These are phyloP conservation scores for Trematomus bernacchii DNA, from an alignment of 2,797 vertebrate species.

Conservation along the genomic window DNA sequence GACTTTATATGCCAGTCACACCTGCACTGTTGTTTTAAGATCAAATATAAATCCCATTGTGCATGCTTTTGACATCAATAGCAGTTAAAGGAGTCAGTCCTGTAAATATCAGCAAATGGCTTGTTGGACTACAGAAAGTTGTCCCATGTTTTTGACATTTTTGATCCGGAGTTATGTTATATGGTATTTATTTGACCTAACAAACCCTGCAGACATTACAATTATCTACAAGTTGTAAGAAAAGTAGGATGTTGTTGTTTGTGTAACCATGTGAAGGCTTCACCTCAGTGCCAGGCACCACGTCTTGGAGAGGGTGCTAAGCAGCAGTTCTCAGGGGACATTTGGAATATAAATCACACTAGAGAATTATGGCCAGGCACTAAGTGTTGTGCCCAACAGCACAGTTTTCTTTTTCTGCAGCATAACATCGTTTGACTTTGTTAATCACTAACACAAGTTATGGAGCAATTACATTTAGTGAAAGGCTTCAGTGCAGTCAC, in stretches of 20 bases:
- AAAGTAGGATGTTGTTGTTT: conserved; percentile 55
- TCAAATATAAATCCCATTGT: not conserved
- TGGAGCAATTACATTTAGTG: conserved; percentile 1
- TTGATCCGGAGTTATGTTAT: not conserved
- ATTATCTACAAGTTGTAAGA: conserved; percentile 17
- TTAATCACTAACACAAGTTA: not conserved
- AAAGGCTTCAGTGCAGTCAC: not conserved
- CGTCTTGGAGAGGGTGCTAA: conserved; percentile 78
- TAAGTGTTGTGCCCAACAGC: conserved; percentile 41
- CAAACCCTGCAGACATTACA: not conserved
- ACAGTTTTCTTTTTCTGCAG: conserved; percentile 4
- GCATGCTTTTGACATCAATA: not conserved
- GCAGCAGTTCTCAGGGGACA: conserved; percentile 81
- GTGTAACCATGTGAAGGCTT: conserved; percentile 46
- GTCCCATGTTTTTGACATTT: not conserved
- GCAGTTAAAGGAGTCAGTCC: not conserved
- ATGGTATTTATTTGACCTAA: not conserved
- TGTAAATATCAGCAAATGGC: not conserved
- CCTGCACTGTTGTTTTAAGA: not conserved
- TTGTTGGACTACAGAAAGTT: not conserved
- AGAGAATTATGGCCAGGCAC: conserved; percentile 64
- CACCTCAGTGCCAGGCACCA: conserved; percentile 43
- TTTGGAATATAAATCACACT: conserved; percentile 71
- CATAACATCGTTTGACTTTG: conserved; percentile 1
- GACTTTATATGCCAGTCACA: not conserved